Evolutionary conservation across 1,140 invertebrate species (phyloP), one percentile per base, ranked within the genome.

Genomic region (Fopius arisanus): DNA sequence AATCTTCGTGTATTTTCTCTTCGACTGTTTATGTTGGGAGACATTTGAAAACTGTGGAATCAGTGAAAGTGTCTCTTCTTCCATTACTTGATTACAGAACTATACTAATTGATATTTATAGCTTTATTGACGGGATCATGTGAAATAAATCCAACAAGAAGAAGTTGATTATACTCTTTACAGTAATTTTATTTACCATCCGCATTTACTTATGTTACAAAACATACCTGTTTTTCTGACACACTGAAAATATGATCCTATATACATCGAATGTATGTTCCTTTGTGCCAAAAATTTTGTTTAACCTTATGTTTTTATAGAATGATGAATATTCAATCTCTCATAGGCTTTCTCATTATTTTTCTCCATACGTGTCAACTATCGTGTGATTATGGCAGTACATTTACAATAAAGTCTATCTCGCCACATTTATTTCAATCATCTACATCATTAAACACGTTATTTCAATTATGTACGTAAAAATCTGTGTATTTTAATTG

Each of bases 201-300:
- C 81, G 84, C 82, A 86, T 85, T 48, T 86, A 80, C 85, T 84
- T 88, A 87, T 87, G 87, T 88, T 88, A 88, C 86, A 88, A 88
- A 88, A 87, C 85, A 87, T 88, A 87, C 84, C 85, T n/a, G 26
- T 65, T 87, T 87, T 86, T 76, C 82, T 84, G 84, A 87, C 83
- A 86, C 85, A 87, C 86, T 87, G 83, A 87, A 87, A 87, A 87
- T 88, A 87, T 86, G 83, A 75, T 86, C 43, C 81, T 88, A 87
- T 88, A 82, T 88, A 88, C 85, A 87, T 80, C 79, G 83, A 82
- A 83, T 84, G 80, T 85, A 80, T 63, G 59, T 40, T 31, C 51
- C 70, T 62, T 84, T 84, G 82, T 84, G 83, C 82, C 82, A 84
- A 83, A 78, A 79, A 77, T 77, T 77, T 72, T 69, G 72, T 76